Percentiles rank a stretch among this genome's conserved stretches.
phyloP scores from a whole-genome alignment of 1,140 invertebrate species.

The Pogonus chalceus region DNA sequence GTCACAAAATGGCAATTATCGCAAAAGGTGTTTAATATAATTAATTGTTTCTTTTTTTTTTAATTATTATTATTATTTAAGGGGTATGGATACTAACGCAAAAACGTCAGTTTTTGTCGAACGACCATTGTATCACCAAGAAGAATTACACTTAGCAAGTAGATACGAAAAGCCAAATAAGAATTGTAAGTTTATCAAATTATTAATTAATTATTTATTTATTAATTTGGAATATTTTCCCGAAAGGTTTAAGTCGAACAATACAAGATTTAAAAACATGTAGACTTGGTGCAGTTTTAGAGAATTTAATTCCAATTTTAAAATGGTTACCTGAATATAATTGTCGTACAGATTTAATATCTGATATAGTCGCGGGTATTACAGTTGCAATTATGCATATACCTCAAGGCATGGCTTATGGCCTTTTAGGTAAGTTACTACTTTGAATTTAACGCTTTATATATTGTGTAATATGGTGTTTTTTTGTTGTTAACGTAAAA shows the following conservation, averaged over 20 bases:
- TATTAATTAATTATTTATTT: not conserved
- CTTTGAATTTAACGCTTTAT: too few relatives aligned
- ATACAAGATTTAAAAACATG: constrained; percentile 23
- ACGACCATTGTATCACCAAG: constrained; percentile 41
- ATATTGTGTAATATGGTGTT: too few relatives aligned
- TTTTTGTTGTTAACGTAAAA: too few relatives aligned
- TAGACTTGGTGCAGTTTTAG: constrained; percentile 23
- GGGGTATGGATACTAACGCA: not conserved
- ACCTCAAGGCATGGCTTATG: constrained; percentile 89
- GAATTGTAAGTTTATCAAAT: not conserved
- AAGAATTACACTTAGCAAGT: constrained; percentile 37
- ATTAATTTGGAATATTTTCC: constrained; percentile 6
- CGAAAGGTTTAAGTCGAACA: constrained; percentile 21
- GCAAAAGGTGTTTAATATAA: too few relatives aligned
- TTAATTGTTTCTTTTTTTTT: too few relatives aligned
- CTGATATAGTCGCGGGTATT: constrained; percentile 48
- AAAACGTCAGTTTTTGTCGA: constrained; percentile 17
- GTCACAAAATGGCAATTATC: too few relatives aligned
- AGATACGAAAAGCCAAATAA: constrained; percentile 26
- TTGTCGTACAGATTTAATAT: constrained; percentile 40
- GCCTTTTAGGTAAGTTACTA: constrained; percentile 73
- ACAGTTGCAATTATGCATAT: constrained; percentile 72
- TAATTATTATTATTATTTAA: too few relatives aligned
- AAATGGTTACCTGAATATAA: constrained; percentile 45
- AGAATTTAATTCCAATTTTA: constrained; percentile 38